phyloP scores from a whole-genome alignment of 2,888 invertebrate genomes.

The Acanthosoma haemorrhoidale region DNA sequence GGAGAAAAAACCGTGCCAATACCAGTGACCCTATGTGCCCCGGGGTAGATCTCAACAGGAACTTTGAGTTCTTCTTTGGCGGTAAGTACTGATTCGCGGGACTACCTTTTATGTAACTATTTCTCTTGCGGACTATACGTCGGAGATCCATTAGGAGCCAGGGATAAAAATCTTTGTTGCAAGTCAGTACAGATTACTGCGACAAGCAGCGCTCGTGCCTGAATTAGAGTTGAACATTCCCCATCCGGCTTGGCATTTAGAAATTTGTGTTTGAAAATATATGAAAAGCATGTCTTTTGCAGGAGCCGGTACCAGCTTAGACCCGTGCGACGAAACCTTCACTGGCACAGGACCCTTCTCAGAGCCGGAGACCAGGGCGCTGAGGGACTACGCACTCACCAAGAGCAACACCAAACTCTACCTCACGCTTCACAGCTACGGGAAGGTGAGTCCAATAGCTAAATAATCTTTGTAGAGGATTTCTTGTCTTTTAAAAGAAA shows the following conservation, averaged over 20 bases:
- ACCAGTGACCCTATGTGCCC: slow-evolving; percentile 43
- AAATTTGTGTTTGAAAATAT: too few species aligned
- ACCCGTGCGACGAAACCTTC: slow-evolving; percentile 49
- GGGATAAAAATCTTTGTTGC: too few species aligned
- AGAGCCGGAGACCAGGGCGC: slow-evolving; percentile 48
- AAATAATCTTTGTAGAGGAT: too few species aligned
- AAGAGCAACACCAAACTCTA: slow-evolving; percentile 44
- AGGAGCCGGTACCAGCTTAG: slow-evolving; percentile 44
- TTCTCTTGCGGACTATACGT: too few species aligned
- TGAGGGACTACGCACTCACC: slow-evolving; percentile 46
- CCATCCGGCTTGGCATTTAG: too few species aligned
- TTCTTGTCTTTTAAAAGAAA: too few species aligned
- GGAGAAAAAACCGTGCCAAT: slow-evolving; percentile 50
- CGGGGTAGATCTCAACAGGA: slow-evolving; percentile 50
- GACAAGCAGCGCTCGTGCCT: too few species aligned
- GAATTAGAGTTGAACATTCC: too few species aligned
- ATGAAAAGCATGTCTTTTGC: too few species aligned
- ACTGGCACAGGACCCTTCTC: slow-evolving; percentile 48
- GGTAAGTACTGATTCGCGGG: slow-evolving; percentile 39
- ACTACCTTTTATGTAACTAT: too few species aligned
- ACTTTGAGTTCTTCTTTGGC: slow-evolving; percentile 48
- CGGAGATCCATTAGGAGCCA: too few species aligned
- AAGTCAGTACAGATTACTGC: too few species aligned
- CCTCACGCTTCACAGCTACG: slow-evolving; percentile 45
- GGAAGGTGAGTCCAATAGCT: slow-evolving; percentile 44